A percentile compares a stretch with the other conserved stretches of the same genome.
Evolutionary conservation across 2,797 vertebrate species (phyloP).

Genomic region (Crypturellus tataupa): DNA sequence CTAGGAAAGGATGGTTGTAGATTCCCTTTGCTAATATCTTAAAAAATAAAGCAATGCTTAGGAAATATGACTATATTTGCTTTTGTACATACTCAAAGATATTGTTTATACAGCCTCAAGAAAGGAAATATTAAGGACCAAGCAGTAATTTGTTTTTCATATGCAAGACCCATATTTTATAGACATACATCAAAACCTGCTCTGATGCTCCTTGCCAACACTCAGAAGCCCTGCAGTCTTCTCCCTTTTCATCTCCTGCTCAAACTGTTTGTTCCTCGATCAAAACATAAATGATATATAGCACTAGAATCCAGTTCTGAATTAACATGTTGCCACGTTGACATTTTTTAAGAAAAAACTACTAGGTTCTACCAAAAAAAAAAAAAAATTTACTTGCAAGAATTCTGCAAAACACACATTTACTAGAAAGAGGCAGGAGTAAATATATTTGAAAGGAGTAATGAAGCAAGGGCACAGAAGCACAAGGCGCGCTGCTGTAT

Average conservation of each 20-base stretch:
- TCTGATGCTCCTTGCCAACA: slow-evolving; percentile 25
- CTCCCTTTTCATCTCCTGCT: slow-evolving; percentile 59
- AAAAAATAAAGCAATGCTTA: neutral
- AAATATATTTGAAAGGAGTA: neutral
- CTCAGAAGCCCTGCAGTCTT: slow-evolving; percentile 45
- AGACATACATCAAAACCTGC: slow-evolving; percentile 68
- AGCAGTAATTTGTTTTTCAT: slow-evolving; percentile 33
- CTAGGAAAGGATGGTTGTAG: neutral
- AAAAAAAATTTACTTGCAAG: neutral
- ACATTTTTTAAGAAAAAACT: neutral
- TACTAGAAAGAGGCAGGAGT: neutral
- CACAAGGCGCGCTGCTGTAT: neutral
- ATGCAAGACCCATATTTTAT: slow-evolving; percentile 16
- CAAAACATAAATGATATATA: slow-evolving; percentile 49
- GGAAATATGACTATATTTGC: neutral
- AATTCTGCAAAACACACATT: neutral
- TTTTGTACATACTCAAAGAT: neutral
- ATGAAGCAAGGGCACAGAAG: neutral
- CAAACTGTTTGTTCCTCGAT: slow-evolving; percentile 63
- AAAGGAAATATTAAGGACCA: neutral
- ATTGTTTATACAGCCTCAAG: neutral
- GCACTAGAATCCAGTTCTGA: neutral
- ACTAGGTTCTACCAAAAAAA: neutral
- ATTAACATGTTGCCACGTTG: slow-evolving; percentile 1
- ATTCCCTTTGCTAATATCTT: neutral